Conservation (phyloP, 53 echinoderm and acorn worm genomes). For the Echinarachnius parma region DNA sequence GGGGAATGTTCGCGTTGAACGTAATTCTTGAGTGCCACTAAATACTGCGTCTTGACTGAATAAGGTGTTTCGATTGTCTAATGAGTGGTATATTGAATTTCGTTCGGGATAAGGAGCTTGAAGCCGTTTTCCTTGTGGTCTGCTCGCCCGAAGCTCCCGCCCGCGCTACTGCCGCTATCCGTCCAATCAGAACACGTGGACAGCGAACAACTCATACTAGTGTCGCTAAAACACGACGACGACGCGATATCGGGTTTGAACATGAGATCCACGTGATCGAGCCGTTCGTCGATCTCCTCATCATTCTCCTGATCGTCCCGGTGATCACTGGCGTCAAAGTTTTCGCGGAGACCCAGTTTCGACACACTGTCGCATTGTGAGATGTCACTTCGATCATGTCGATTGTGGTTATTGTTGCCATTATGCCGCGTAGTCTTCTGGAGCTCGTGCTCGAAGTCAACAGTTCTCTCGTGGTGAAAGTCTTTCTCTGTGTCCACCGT, state of each 20-base stretch:
- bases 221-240: slow-evolving; percentile 14
- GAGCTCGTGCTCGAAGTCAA: background rate
- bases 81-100: background rate
- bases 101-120: slow-evolving; percentile 8
- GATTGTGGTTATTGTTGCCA: slow-evolving; percentile 6
- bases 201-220: slow-evolving; percentile 62
- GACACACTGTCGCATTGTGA: too few relatives aligned
- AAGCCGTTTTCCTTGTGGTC: slow-evolving; percentile 57
- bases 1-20: too few relatives aligned
- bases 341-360: background rate
- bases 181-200: slow-evolving; percentile 81
- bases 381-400: too few relatives aligned
- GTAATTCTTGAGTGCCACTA: too few relatives aligned
- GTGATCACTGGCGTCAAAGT: background rate
- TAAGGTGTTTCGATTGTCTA: too few relatives aligned
- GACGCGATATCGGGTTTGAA: background rate
- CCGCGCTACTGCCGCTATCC: slow-evolving; percentile 69
- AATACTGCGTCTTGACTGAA: too few relatives aligned
- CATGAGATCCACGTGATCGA: slow-evolving; percentile 38
- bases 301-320: background rate
- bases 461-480: background rate
- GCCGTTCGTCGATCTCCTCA: background rate
- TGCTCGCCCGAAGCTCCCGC: slow-evolving; percentile 80
- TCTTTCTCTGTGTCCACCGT: background rate
- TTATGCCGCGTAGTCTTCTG: background rate